phyloP scores from a whole-genome alignment of 2,888 invertebrate species.

The Caenorhabditis sp. region DNA sequence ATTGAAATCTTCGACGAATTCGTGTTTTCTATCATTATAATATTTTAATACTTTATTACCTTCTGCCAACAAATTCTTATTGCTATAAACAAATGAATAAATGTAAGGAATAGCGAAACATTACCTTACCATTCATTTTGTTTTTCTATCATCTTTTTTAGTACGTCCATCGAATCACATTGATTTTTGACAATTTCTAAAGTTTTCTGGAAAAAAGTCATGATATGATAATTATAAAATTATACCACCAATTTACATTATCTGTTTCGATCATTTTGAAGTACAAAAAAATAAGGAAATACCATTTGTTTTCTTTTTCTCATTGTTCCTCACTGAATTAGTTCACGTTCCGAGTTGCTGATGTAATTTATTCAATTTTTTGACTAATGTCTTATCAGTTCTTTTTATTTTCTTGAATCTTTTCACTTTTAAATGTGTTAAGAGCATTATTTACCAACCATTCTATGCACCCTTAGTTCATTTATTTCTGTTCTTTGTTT shows the following conservation, averaged over 20 bases:
- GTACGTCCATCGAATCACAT: not conserved
- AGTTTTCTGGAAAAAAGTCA: not conserved
- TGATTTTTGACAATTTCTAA: not conserved
- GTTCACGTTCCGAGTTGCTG: too few relatives aligned
- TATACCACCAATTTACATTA: not conserved
- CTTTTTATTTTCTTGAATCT: too few relatives aligned
- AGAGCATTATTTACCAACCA: too few relatives aligned
- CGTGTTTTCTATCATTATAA: not conserved
- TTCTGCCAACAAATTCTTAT: not conserved
- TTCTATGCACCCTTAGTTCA: too few relatives aligned
- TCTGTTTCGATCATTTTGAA: not conserved
- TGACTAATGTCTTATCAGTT: too few relatives aligned
- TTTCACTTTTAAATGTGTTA: too few relatives aligned
- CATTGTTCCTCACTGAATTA: too few relatives aligned
- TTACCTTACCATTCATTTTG: not conserved
- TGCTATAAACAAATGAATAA: not conserved
- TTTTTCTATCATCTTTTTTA: not conserved
- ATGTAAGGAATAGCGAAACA: not conserved
- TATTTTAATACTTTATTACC: not conserved
- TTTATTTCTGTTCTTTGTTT: too few relatives aligned
- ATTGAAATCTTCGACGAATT: not conserved
- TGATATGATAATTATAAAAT: not conserved
- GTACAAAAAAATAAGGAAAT: too few relatives aligned
- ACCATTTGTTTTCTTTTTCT: too few relatives aligned
- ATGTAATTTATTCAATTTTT: too few relatives aligned